A percentile compares a stretch with the other conserved stretches of the same genome.
phyloP scores from a whole-genome alignment of 2,888 invertebrate species.

The Mythimna vitellina region DNA sequence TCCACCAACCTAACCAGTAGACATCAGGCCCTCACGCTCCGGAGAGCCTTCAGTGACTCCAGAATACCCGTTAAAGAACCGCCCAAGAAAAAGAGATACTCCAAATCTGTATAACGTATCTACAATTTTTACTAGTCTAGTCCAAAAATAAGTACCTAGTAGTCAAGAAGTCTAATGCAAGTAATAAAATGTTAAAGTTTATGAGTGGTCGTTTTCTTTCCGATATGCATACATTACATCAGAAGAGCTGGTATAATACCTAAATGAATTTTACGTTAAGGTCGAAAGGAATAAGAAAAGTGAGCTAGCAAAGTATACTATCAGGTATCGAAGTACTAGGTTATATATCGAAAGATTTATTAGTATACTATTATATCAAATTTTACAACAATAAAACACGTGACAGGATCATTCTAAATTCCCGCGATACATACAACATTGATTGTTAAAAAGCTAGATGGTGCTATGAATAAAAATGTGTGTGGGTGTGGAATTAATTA shows the following conservation, averaged over 20 bases:
- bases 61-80: slow-evolving; percentile 79
- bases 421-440: slow-evolving; percentile 24
- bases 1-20: slow-evolving; percentile 65
- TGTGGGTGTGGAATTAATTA: not conserved
- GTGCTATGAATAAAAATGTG: slow-evolving; percentile 23
- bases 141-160: slow-evolving; percentile 26
- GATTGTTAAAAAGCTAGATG: not conserved
- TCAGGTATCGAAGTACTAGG: not conserved
- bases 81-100: slow-evolving; percentile 80
- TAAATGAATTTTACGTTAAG: not conserved
- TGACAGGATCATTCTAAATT: slow-evolving; percentile 37
- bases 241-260: not conserved
- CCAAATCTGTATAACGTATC: slow-evolving; percentile 81
- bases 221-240: not conserved
- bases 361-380: not conserved
- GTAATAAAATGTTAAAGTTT: slow-evolving; percentile 47
- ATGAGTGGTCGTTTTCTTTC: slow-evolving; percentile 9
- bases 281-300: not conserved
- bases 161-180: slow-evolving; percentile 34
- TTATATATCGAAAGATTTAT: not conserved
- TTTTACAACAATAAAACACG: not conserved
- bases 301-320: not conserved
- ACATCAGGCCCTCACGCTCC: slow-evolving; percentile 70
- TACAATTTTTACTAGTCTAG: slow-evolving; percentile 19
- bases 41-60: slow-evolving; percentile 83